phyloP scores from a whole-genome alignment of 2,113 vertebrate species.

The Mystacornis crossleyi region DNA sequence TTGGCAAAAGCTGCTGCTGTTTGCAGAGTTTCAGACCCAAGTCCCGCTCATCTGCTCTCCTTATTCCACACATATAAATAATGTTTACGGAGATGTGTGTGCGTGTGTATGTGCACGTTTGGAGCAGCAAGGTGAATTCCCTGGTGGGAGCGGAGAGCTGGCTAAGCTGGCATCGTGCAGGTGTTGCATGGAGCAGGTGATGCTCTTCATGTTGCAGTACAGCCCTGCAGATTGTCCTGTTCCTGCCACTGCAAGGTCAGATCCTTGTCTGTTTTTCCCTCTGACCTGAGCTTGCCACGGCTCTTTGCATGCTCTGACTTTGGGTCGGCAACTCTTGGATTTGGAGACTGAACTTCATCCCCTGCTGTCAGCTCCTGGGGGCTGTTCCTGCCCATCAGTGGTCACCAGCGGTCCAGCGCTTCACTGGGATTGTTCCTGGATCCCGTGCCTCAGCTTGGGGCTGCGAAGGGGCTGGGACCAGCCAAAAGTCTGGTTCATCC shows the following conservation, averaged over 20 bases:
- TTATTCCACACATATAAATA: neutral
- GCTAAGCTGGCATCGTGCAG: accelerated
- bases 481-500: neutral
- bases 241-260: neutral
- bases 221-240: accelerated
- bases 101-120: neutral
- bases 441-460: neutral
- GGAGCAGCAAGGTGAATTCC: neutral
- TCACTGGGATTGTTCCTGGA: neutral
- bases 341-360: neutral
- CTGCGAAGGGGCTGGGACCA: neutral
- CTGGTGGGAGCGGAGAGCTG: neutral
- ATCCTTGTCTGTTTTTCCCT: neutral
- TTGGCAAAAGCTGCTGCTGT: neutral
- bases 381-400: accelerated
- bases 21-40: neutral
- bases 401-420: neutral
- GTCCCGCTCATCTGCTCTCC: neutral
- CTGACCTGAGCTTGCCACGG: accelerated
- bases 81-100: neutral
- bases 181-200: neutral
- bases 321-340: neutral
- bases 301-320: neutral
- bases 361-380: neutral
- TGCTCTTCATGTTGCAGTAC: neutral